Conservation (phyloP, 2,888 invertebrate genomes). For the Copidosoma aretas region DNA sequence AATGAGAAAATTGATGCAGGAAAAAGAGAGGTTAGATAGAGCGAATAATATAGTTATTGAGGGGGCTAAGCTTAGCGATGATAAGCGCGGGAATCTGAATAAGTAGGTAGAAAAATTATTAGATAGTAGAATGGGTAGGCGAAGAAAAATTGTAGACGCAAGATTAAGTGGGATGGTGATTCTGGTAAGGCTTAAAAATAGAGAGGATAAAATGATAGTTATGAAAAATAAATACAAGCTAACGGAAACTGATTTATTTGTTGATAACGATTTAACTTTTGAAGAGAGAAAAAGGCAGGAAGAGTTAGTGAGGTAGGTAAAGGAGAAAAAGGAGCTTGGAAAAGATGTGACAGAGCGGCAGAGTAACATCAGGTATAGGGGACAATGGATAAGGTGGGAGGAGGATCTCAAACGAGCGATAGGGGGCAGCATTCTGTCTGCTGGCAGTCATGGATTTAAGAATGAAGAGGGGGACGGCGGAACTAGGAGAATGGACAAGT, state of each 20-base stretch:
- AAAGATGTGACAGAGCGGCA: background rate
- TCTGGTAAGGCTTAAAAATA: background rate
- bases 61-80: too few species aligned
- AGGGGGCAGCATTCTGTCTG: too few species aligned
- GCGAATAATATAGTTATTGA: too few species aligned
- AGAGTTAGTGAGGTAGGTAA: slow-evolving; percentile 17
- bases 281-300: slow-evolving; percentile 31
- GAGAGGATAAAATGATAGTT: background rate
- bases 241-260: background rate
- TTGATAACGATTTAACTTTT: slow-evolving; percentile 28
- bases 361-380: background rate
- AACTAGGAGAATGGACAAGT: too few species aligned
- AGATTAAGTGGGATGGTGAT: background rate
- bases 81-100: too few species aligned
- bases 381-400: background rate
- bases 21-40: too few species aligned
- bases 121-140: too few species aligned
- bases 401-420: background rate
- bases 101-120: too few species aligned
- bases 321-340: background rate
- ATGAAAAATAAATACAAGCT: background rate
- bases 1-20: too few species aligned
- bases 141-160: too few species aligned
- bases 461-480: too few species aligned
- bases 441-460: too few species aligned